phyloP scores from a whole-genome alignment of 2,888 invertebrate species.

The Ormia ochracea region DNA sequence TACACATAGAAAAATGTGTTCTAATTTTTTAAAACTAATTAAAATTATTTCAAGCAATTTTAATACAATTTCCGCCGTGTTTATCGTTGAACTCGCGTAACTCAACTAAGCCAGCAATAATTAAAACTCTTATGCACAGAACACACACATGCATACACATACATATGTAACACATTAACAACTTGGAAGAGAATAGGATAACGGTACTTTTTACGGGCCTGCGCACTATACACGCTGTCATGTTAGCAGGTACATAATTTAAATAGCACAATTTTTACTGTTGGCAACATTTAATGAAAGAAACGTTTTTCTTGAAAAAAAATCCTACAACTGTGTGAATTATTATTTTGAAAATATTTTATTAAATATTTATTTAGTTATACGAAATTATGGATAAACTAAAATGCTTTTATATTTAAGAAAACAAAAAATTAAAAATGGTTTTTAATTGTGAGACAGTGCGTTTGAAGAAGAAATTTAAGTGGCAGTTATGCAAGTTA shows the following conservation, averaged over 20 bases:
- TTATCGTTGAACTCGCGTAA: constrained; percentile 50
- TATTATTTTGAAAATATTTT: too few species aligned
- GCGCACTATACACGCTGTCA: constrained; percentile 2
- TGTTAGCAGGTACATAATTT: not conserved
- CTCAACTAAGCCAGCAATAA: constrained; percentile 49
- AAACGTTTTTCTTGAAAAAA: not conserved
- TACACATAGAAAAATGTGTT: constrained; percentile 36
- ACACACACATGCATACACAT: not conserved
- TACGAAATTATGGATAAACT: too few species aligned
- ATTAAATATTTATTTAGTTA: too few species aligned
- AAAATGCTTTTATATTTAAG: too few species aligned
- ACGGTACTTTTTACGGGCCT: constrained; percentile 44
- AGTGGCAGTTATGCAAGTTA: too few species aligned
- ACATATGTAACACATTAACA: constrained; percentile 53
- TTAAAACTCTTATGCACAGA: constrained; percentile 8
- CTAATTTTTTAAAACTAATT: constrained; percentile 23
- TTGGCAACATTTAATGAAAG: not conserved
- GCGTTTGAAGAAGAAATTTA: too few species aligned
- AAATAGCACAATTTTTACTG: not conserved
- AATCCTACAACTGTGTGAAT: too few species aligned
- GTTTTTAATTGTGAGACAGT: too few species aligned
- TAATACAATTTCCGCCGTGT: constrained; percentile 7
- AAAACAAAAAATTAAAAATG: too few species aligned
- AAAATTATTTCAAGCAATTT: not conserved
- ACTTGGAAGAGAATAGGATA: constrained; percentile 36